Base-by-base conservation (phyloP, 2,888 invertebrate species). In the Willowsia nigromaculata region DNA sequence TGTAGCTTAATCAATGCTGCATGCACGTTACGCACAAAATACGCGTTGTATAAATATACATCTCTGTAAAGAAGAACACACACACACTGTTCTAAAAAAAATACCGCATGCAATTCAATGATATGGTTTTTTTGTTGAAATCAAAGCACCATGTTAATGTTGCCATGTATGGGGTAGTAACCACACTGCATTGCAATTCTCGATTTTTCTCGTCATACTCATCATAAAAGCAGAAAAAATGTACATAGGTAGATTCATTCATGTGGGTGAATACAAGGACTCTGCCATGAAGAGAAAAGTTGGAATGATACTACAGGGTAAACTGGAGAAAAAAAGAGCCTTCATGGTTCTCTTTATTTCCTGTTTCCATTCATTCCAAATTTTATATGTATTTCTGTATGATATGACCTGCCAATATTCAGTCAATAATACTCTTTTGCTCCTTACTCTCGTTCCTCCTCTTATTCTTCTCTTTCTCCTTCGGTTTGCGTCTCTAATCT, bases 331-430 rank as follows among this genome's bases (percentile, higher is more conserved):
- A n/a, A 78, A 56, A 53, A n/a, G 56, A 56, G 33, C 6, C 15
- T 76, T 33, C 74, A 15, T n/a, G 1, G 37, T 11, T 53, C 30
- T 15, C 30, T 76, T 43, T 25, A 5, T 37, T 43, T 11, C 50
- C 27, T 74, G 74, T 27, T 53, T 78, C 22, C 56, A 56, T 78
- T 78, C 56, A 78, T 74, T 47, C 47, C 81, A 43, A 30, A 50
- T 65, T 82, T 43, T 62, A 47, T 50, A 13, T 30, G 9, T 74
- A 27, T 25, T 25, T 25, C 18, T 18, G 50, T 47, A 71, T 43
- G 47, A 74, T 47, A 74, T 74, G 74, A 47, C 47, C 74, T 83
- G 68, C 68, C 83, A 68, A 83, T 83, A 65, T 43, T 68, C 83
- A 68, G 47, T 65, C 81, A 82, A 74, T 84, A 84, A 56, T 56